Evolutionary conservation across 2,888 invertebrate genomes (phyloP), one percentile per base, ranked within the genome.

Genomic region (Cheilosia vernalis): DNA sequence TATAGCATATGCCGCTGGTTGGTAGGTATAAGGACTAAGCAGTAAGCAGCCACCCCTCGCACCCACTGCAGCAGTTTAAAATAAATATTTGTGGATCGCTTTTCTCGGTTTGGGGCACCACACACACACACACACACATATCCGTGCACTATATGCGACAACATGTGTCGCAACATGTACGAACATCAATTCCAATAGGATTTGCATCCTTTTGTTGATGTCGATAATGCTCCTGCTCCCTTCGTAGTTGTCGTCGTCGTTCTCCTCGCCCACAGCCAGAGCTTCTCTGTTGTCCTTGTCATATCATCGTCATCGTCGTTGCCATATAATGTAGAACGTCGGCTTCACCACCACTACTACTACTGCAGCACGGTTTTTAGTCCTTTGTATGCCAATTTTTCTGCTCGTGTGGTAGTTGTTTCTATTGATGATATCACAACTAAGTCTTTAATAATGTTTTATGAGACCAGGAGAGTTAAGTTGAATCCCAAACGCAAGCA

Each of bases 161-260:
- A 70, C 85, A 81, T 81, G 85, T 80, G 80, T 80, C 61, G 79
- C 79, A 84, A 84, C 84, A 79, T 84, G 84, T 84, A 84, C 69
- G 79, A 74, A 79, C 84, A 84, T 73, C 84, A 84, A 79, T 84
- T 84, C 84, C 84, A 84, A 84, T 84, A 84, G 84, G 79, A 84
- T 84, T 84, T 84, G 79, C 74, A 84, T 85, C 80, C 85, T 81
- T 85, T 81, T 85, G 85, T 81, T 67, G 76, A 85, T 85, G 85
- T 81, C 85, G 85, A 77, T 85, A 81, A 81, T 85, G 66, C 64
- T 74, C 61, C 42, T 85, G 66, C 64, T 74, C 61, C 42, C 51
- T 49, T 44, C 37, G 37, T 55, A 42, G 64, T 73, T 24, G 47
- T 63, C 47, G 42, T 64, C 55, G 47, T 63, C 47, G 37, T 64